phyloP scores from a whole-genome alignment of 2,797 vertebrate genomes.

The Schizopygopsis malacanthus region DNA sequence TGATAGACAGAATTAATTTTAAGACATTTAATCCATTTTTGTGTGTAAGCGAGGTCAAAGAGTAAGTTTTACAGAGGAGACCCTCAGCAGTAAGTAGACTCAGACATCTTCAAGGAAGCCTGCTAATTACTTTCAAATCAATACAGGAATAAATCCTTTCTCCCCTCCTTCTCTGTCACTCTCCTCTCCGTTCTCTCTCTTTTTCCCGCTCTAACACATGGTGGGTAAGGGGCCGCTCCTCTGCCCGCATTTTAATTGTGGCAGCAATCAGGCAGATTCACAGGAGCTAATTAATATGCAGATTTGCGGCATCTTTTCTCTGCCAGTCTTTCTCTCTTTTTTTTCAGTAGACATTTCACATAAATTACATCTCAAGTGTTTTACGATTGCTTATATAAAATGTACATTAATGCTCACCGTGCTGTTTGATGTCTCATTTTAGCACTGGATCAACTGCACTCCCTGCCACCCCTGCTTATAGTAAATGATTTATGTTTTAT shows the following conservation, averaged over 20 bases:
- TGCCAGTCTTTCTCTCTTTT: conserved; percentile 59
- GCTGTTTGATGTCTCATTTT: conserved; percentile 78
- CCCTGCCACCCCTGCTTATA: conserved; percentile 71
- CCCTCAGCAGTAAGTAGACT: conserved; percentile 30
- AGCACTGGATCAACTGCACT: conserved; percentile 58
- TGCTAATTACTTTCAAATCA: conserved; percentile 62
- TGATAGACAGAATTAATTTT: not conserved
- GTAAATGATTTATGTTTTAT: conserved; percentile 80
- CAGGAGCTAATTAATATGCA: conserved; percentile 82
- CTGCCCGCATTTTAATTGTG: conserved; percentile 76
- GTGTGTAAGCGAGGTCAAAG: conserved; percentile 4
- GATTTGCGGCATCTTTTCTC: conserved; percentile 68
- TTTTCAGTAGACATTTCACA: conserved; percentile 74
- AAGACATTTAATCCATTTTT: not conserved
- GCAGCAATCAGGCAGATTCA: conserved; percentile 80
- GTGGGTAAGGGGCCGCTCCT: conserved; percentile 63
- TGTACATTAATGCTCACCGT: conserved; percentile 74
- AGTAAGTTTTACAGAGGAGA: conserved; percentile 41
- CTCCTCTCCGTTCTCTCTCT: conserved; percentile 54
- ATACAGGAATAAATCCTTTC: conserved; percentile 55
- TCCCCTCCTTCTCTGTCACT: conserved; percentile 61
- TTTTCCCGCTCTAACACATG: conserved; percentile 66
- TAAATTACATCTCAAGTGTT: conserved; percentile 81
- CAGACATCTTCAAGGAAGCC: conserved; percentile 53
- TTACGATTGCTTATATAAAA: conserved; percentile 82